These are phyloP conservation scores for Coptotermes formosanus DNA, from an alignment of 1,140 invertebrate genomes.

Conservation along the genomic window DNA sequence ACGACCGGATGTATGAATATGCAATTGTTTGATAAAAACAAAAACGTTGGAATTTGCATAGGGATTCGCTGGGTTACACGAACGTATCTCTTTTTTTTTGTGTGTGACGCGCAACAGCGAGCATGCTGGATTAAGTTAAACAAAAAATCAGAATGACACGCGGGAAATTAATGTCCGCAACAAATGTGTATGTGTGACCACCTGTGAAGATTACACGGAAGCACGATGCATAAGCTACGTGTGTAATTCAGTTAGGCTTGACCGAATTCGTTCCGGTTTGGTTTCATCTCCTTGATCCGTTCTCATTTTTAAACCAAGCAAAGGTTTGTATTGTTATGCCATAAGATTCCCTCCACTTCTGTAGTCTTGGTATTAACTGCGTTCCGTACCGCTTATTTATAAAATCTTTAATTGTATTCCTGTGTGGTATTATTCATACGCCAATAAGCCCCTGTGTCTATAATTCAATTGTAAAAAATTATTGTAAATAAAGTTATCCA, in stretches of 20 bases:
- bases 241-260: not conserved
- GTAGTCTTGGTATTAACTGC: too few species aligned
- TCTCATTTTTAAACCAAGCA: not conserved
- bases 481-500: too few species aligned
- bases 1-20: not conserved
- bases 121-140: not conserved
- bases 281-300: not conserved
- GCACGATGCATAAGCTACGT: not conserved
- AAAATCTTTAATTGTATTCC: too few species aligned
- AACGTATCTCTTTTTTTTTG: not conserved
- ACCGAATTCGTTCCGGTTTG: not conserved
- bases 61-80: not conserved
- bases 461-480: too few species aligned
- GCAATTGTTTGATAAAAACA: slow-evolving; percentile 8
- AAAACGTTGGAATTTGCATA: not conserved
- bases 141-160: not conserved
- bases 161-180: slow-evolving; percentile 1
- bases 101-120: not conserved
- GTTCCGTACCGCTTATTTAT: too few species aligned
- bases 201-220: not conserved
- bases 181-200: not conserved
- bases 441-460: too few species aligned
- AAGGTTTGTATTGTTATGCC: not conserved
- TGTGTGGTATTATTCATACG: too few species aligned
- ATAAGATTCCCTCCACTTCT: not conserved